Evolutionary conservation across 2,888 invertebrate species (phyloP), one percentile per base, ranked within the genome.

Genomic region (Pyrrhia umbra): DNA sequence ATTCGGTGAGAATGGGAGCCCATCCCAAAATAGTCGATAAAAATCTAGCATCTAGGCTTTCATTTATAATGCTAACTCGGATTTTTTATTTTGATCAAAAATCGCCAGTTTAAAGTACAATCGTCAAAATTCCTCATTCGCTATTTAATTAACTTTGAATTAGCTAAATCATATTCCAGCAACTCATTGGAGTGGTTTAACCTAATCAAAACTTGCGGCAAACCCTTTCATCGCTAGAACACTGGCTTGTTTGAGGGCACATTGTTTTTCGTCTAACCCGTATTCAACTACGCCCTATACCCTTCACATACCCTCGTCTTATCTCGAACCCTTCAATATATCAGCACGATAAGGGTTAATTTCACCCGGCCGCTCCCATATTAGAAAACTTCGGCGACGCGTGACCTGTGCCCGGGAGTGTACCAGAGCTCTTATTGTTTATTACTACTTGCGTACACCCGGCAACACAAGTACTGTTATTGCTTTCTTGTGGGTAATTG

Each of bases 331-430:
- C 73, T 61, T 65, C 80, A 65, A 77, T 77, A 77, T 72, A 79
- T 76, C 77, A 71, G 39, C 1, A 20, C 51, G 77, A 77, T 77
- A 77, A 77, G 65, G 80, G 77, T 64, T 52, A 64, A 62, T 79
- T 69, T 62, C n/a, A n/a, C 18, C 27, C 56, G n/a, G 43, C 30
- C 56, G 37, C 55, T 61, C 57, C 68, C 58, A 75, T 82, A 82
- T 82, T 83, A 74, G 61, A 64, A 81, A 82, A 82, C 72, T 83
- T 82, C 15, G 37, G 61, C 34, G 52, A 61, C 78, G 68, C 68
- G 67, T 70, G 79, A 63, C 71, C 21, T 80, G 60, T 20, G 65
- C 60, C 43, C 54, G 20, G 40, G 69, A 52, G 49, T 69, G 71
- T 71, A 70, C 58, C 40, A 47, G 8, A 10, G 43, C 49, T 62